Base-by-base conservation (phyloP, 2,888 invertebrate species). In the Cosmopolites sordidus region DNA sequence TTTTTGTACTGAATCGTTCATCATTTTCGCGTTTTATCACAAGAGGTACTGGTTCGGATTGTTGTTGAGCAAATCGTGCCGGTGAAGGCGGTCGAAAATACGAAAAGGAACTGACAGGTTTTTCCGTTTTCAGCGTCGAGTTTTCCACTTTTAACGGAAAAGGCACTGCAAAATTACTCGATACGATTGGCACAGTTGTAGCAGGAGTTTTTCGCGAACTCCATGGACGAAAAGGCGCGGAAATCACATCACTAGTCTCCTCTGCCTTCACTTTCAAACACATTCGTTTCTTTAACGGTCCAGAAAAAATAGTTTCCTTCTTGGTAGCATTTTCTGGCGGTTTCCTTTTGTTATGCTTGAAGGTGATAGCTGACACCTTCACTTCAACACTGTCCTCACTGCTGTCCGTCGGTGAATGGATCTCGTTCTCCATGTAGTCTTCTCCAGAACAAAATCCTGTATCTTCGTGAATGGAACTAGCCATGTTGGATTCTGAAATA, bases 401-500 rank as follows among this genome's bases (percentile, higher is more conserved):
- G 50, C 79, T 79, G 64, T 79, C 81, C 8, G 81, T 82, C 17
- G 83, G 81, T n/a, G 82, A 83, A 55, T 79, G 78, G 4, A 80
- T 69, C 55, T 71, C 71, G 54, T 74, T 73, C 54, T 75, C 76
- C 48, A 73, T 65, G 58, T 71, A 71, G 44, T 81, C 82, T 56
- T 84, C 82, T 64, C 85, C 86, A 71, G 87, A 86, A 43, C 85
- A 87, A 2, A 86, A 85, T 67, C 87, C 87, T 48, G 79, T 75
- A 54, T 83, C 83, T 48, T 82, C 83, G 51, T 79, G 45, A 1
- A 58, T 47, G n/a, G 53, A 53, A 29, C 59, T 51, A n/a, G 61
- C 70, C 74, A 76, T 77, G 29, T 68, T 70, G 29, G 70, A 70
- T 54, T 80, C 83, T 83, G 79, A 22, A 22, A 22, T 8, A 22